Percentiles rank a stretch among this genome's conserved stretches.
phyloP scores from a whole-genome alignment of 1,140 invertebrate species.

The Helicoverpa zea region DNA sequence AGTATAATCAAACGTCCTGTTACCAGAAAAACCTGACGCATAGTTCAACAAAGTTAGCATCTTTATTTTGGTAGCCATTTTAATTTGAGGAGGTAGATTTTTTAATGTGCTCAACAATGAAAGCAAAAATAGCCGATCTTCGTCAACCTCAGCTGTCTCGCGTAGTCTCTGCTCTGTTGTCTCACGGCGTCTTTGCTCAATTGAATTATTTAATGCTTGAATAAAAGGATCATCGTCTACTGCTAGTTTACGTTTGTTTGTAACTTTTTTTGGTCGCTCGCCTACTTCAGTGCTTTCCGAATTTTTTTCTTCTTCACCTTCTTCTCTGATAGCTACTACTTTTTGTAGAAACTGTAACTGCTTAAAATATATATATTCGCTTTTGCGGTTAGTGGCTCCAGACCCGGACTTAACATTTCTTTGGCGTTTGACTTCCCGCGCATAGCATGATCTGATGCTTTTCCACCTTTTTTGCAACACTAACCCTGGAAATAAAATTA shows the following conservation, averaged over 20 bases:
- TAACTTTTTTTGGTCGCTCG: conserved; percentile 47
- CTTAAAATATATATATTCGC: conserved; percentile 61
- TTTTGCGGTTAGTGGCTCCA: conserved; percentile 53
- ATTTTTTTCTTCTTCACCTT: conserved; percentile 53
- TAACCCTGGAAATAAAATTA: conserved; percentile 50
- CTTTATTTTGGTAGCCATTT: conserved; percentile 58
- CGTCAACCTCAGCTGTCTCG: conserved; percentile 48
- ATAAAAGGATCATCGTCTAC: conserved; percentile 51
- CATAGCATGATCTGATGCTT: conserved; percentile 55
- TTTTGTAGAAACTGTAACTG: conserved; percentile 55
- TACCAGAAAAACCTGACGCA: conserved; percentile 41
- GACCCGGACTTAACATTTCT: conserved; percentile 52
- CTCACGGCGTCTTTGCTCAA: conserved; percentile 35
- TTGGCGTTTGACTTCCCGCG: conserved; percentile 56
- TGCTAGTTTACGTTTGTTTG: conserved; percentile 47
- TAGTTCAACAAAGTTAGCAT: conserved; percentile 55
- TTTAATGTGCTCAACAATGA: conserved; percentile 56
- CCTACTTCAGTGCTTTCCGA: conserved; percentile 31
- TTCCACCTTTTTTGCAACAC: conserved; percentile 56
- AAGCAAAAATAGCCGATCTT: conserved; percentile 56
- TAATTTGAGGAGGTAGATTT: conserved; percentile 52
- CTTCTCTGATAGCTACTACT: conserved; percentile 50
- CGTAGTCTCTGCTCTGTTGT: conserved; percentile 28
- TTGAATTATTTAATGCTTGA: conserved; percentile 28
- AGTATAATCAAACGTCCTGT: conserved; percentile 30